Conservation (phyloP, 2,113 vertebrate genomes). For the Oreocharis arfaki region DNA sequence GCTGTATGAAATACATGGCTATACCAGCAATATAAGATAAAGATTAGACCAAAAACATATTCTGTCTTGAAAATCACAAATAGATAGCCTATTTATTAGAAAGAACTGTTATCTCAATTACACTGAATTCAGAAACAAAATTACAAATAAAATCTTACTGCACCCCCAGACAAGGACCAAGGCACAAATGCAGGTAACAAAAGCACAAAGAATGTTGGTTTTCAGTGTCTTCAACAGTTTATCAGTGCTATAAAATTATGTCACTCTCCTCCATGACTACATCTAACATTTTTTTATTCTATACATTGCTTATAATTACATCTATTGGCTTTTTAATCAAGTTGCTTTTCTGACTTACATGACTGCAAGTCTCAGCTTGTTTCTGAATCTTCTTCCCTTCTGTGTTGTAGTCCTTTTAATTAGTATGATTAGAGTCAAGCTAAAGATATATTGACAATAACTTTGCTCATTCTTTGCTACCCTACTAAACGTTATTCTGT, state of each 20-base stretch:
- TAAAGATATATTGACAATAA: not conserved
- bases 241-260: not conserved
- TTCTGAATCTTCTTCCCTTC: not conserved
- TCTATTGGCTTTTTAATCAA: not conserved
- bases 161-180: not conserved
- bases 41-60: not conserved
- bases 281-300: not conserved
- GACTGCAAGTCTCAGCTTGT: not conserved
- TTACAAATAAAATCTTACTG: not conserved
- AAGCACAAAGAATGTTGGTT: not conserved
- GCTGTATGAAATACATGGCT: not conserved
- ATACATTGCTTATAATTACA: not conserved
- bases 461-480: not conserved
- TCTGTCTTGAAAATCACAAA: not conserved
- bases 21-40: not conserved
- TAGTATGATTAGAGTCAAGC: not conserved
- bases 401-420: not conserved
- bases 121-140: not conserved
- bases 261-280: not conserved
- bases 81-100: not conserved
- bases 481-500: not conserved
- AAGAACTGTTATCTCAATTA: not conserved
- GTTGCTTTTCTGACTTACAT: not conserved
- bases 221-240: not conserved
- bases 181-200: not conserved